Evolutionary conservation across 1,140 invertebrate genomes (phyloP).

Genomic region (Pristionchus pacificus): DNA sequence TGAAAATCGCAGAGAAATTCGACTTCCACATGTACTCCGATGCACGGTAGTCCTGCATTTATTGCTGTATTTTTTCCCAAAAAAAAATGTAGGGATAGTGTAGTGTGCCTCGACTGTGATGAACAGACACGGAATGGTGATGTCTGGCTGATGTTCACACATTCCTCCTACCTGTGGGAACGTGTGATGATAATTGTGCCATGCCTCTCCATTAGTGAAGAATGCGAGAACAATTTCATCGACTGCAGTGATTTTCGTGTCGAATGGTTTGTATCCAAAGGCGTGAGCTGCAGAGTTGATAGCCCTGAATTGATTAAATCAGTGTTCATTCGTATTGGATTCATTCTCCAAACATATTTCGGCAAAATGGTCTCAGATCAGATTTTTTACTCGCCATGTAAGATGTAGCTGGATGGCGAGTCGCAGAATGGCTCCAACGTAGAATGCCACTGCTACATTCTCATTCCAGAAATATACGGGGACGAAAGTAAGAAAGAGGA

Average conservation of each 20-base stretch:
- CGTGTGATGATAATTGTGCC: slow-evolving; percentile 91
- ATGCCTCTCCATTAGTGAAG: slow-evolving; percentile 69
- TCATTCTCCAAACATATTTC: too few relatives aligned
- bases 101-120: too few relatives aligned
- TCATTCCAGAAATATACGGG: slow-evolving; percentile 82
- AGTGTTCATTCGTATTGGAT: too few relatives aligned
- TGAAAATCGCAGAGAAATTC: slow-evolving; percentile 58
- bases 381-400: neutral
- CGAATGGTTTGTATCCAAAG: slow-evolving; percentile 53
- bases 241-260: neutral
- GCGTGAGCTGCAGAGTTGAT: slow-evolving; percentile 32
- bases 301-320: neutral
- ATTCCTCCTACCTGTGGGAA: slow-evolving; percentile 83
- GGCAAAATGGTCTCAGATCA: neutral
- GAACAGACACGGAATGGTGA: too few relatives aligned
- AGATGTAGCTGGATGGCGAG: slow-evolving; percentile 66
- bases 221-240: neutral
- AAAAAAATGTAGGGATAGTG: too few relatives aligned
- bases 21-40: slow-evolving; percentile 57
- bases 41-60: slow-evolving; percentile 58
- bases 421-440: slow-evolving; percentile 75
- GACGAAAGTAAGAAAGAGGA: slow-evolving; percentile 77
- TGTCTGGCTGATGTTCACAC: too few relatives aligned
- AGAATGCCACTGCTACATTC: slow-evolving; percentile 73
- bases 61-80: too few relatives aligned